Evolutionary conservation across 2,888 invertebrate species (phyloP), one percentile per base, ranked within the genome.

Genomic region (Volucella inflata): DNA sequence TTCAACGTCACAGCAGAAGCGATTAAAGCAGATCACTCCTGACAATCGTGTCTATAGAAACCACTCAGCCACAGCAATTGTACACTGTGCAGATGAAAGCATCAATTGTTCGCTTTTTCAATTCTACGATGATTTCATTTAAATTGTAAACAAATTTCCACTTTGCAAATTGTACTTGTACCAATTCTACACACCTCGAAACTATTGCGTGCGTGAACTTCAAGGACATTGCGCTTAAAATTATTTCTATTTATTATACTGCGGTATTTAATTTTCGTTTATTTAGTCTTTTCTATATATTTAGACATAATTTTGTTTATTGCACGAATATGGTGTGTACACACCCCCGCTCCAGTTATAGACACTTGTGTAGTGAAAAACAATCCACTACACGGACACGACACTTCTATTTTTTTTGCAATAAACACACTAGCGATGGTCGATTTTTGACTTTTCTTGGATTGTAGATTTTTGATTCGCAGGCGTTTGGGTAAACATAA

Each of bases 121-220:
- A 46, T 70, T 10, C 65, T 60, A 59, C 48, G 65, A 59, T 60
- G 30, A 55, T 65, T 46, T 40, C 46, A 82, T 71, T 74, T 36
- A 12, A 74, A 30, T 44, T 65, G 60, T 68, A 77, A 77, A 77
- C 74, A 70, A 30, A 30, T 30, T 30, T 30, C 6, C 30, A 30
- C 36, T 79, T 65, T 68, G n/a, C n/a, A n/a, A n/a, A n/a, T n/a
- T n/a, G n/a, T n/a, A 2, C 21, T 6, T 30, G 6, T 30, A 6
- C 6, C 4, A 30, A 30, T 6, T 82, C 70, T 55, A 87, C 89
- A 88, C 87, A 92, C 92, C 92, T 93, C 89, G 95, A 95, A 42
- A 97, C 95, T 77, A 98, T 94, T 21, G 96, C 97, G 92, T 97
- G 97, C 77, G 97, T 96, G 91, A 94, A 96, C 88, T 94, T 94